phyloP scores from a whole-genome alignment of 2,113 vertebrate species.

The Lophius piscatorius region DNA sequence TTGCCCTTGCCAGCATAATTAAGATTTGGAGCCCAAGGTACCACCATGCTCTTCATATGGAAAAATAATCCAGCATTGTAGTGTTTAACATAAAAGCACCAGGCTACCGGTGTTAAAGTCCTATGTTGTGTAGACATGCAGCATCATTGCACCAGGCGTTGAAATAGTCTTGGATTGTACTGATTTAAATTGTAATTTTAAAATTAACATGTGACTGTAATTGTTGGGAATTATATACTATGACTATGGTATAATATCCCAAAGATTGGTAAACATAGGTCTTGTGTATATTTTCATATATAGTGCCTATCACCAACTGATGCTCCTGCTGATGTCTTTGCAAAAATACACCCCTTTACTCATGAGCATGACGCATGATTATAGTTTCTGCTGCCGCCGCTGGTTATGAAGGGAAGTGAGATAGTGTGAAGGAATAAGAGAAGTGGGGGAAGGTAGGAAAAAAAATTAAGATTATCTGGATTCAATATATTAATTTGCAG shows the following conservation, averaged over 20 bases:
- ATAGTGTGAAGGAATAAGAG: constrained; percentile 28
- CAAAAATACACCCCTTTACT: constrained; percentile 42
- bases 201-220: constrained; percentile 25
- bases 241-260: constrained; percentile 40
- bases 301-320: constrained; percentile 47
- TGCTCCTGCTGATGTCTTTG: constrained; percentile 46
- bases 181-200: constrained; percentile 29
- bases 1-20: constrained; percentile 40
- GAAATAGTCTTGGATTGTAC: constrained; percentile 28
- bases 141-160: constrained; percentile 29
- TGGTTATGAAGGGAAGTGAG: constrained; percentile 41
- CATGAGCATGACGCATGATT: constrained; percentile 58
- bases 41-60: constrained; percentile 42
- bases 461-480: constrained; percentile 59
- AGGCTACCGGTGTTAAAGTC: constrained; percentile 40
- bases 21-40: constrained; percentile 41
- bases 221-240: constrained; percentile 33
- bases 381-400: constrained; percentile 45
- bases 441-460: constrained; percentile 26
- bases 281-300: constrained; percentile 61
- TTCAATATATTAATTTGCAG: constrained; percentile 76
- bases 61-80: constrained; percentile 43
- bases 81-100: constrained; percentile 48
- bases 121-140: constrained; percentile 23
- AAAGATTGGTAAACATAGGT: constrained; percentile 35